Evolutionary conservation across 2,888 invertebrate genomes (phyloP).

Genomic region (Diadromus collaris): DNA sequence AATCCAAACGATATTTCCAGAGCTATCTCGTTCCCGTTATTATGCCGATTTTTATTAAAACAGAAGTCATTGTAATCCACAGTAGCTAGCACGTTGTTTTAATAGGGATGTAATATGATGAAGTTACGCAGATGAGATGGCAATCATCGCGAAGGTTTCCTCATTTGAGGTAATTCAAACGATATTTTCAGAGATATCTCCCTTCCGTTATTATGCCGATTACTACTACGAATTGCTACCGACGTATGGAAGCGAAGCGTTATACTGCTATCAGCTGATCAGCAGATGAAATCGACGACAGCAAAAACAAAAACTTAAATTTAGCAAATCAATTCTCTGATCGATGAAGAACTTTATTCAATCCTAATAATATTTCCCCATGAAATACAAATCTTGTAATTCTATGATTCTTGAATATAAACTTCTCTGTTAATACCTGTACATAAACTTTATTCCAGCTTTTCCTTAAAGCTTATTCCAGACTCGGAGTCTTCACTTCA

Average conservation of each 20-base stretch:
- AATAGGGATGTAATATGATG: background rate
- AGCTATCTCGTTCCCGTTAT: background rate
- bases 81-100: background rate
- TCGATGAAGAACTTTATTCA: too few relatives aligned
- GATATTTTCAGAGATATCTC: background rate
- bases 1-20: background rate
- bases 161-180: background rate
- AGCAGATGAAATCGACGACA: too few relatives aligned
- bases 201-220: background rate
- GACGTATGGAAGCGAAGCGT: too few relatives aligned
- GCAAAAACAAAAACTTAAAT: too few relatives aligned
- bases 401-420: too few relatives aligned
- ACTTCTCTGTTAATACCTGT: too few relatives aligned
- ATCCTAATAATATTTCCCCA: too few relatives aligned
- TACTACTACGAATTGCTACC: background rate
- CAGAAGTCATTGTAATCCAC: too few relatives aligned
- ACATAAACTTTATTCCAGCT: background rate
- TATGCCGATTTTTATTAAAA: background rate
- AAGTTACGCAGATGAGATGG: background rate
- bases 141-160: background rate
- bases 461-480: background rate
- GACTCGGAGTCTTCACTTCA: background rate
- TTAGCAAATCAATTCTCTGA: too few relatives aligned
- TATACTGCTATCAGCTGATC: too few relatives aligned
- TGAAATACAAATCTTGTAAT: too few relatives aligned